Evolutionary conservation across 2,888 invertebrate genomes (phyloP).

Genomic region (Pediacus dermestoides): DNA sequence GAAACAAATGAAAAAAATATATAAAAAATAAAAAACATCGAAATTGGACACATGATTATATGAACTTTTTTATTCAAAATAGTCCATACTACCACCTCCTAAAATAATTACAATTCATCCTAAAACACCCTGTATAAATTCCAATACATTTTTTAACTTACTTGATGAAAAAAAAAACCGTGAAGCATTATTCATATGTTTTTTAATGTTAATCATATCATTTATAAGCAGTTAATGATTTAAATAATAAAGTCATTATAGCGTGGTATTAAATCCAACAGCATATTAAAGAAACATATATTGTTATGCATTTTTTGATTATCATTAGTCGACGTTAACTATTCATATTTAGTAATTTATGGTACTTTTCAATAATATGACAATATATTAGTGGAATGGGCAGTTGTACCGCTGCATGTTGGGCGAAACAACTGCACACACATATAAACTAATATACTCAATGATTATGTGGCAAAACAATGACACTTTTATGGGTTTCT

Average conservation of each 20-base stretch:
- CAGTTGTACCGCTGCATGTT: constrained; percentile 21
- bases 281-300: background rate
- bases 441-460: constrained; percentile 23
- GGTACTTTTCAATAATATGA: constrained; percentile 22
- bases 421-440: constrained; percentile 14
- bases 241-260: constrained; percentile 7
- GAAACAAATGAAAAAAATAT: too few relatives aligned
- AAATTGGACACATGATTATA: too few relatives aligned
- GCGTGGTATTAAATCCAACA: background rate
- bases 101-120: too few relatives aligned
- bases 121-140: too few relatives aligned
- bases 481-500: constrained; percentile 23
- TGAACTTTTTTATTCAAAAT: too few relatives aligned
- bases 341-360: constrained; percentile 22
- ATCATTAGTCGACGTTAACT: constrained; percentile 20
- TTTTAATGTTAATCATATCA: constrained; percentile 5
- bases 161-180: too few relatives aligned
- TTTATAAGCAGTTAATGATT: constrained; percentile 3
- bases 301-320: constrained; percentile 11
- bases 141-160: too few relatives aligned
- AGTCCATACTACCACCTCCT: too few relatives aligned
- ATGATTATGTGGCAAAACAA: constrained; percentile 26
- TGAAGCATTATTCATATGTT: constrained; percentile 1
- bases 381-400: constrained; percentile 23
- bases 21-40: too few relatives aligned